phyloP scores from a whole-genome alignment of 2,113 vertebrate species.

The Serinus canaria region DNA sequence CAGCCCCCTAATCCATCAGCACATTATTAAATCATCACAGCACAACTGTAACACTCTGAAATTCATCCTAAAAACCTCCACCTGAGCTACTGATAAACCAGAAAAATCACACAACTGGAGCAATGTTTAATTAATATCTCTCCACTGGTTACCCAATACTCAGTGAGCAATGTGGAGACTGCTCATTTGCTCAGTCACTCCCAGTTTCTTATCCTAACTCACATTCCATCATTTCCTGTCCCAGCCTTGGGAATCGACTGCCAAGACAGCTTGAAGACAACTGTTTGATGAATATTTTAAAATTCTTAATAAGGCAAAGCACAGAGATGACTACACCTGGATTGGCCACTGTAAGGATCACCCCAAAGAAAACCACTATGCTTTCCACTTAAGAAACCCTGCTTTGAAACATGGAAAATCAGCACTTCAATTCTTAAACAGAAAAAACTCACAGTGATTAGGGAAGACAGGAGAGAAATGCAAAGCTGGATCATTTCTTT shows the following conservation, averaged over 20 bases:
- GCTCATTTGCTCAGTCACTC: not conserved
- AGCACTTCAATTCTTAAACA: not conserved
- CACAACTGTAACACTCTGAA: not conserved
- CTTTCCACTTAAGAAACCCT: not conserved
- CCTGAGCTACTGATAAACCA: not conserved
- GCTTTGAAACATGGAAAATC: not conserved
- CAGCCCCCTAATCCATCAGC: not conserved
- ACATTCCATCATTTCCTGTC: not conserved
- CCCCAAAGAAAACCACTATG: not conserved
- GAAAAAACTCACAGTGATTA: not conserved
- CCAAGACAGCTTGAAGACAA: not conserved
- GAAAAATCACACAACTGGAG: not conserved
- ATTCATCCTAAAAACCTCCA: not conserved
- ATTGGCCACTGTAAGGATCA: not conserved
- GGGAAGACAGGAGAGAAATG: not conserved
- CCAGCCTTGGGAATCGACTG: not conserved
- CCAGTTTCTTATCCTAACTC: not conserved
- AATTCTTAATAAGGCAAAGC: not conserved
- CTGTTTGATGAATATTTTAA: not conserved
- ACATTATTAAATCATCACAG: not conserved
- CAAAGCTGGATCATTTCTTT: not conserved
- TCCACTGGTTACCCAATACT: not conserved
- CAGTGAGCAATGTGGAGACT: not conserved
- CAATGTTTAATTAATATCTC: not conserved
- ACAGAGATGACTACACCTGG: not conserved